Evolutionary conservation across 1,140 invertebrate genomes (phyloP), one percentile per base, ranked within the genome.

Genomic region (Cotesia typhae): DNA sequence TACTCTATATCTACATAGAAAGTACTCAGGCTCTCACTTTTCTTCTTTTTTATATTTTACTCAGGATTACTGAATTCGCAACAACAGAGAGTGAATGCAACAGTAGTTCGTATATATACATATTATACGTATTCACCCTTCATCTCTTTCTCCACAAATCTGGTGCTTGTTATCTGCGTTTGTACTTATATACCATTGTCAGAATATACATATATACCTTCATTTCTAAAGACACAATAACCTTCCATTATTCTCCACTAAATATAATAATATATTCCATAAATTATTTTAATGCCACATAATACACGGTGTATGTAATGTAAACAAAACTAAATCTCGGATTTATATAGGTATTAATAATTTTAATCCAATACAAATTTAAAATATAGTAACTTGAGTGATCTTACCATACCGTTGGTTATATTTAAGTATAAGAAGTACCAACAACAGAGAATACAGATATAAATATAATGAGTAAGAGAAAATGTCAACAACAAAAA

Each of bases 21-120:
- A 83, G 80, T 84, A 82, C 82, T 76, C 82, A 80, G 81, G 79
- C 80, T 83, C 79, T 81, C 83, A 79, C 81, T 81, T 80, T 78
- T 60, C 61, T 60, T 38, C 57, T 68, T 65, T 53, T 57, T 57
- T 74, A 67, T 68, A 14, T 63, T 63, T 47, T 35, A 14, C 4
- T n/a, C 35, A 20, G 6, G 12, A 12, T 37, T 10, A 38, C 14
- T 9, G 12, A 6, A 38, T 65, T 37, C 28, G 41, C 36, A 47
- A 47, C 41, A 47, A 47, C 41, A 47, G 41, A 47, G 41, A 47
- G 36, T 65, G 63, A 20, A 65, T 65, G 63, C 63, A 65, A 65
- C 63, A 65, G 41, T 38, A 65, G 41, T 65, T 37, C n/a, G 37
- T 63, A 63, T 17, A 59, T 12, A 38, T 63, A 63, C 10, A 61